A percentile compares a stretch with the other conserved stretches of the same genome.
phyloP scores from a whole-genome alignment of 1,140 invertebrate species.

The Orchesella cincta region DNA sequence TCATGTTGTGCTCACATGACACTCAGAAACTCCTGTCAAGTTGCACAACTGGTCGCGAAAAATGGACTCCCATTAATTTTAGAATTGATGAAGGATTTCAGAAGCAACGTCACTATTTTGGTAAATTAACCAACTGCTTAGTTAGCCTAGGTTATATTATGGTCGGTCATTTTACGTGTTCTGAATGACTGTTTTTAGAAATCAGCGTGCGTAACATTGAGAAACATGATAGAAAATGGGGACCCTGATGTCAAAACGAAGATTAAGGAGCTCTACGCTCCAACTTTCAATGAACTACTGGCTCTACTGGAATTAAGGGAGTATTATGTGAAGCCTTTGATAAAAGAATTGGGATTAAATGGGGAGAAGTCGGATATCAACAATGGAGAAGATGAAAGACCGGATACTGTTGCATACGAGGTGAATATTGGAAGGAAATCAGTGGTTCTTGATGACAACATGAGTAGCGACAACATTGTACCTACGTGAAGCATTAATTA shows the following conservation, averaged over 20 bases:
- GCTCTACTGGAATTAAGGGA: too few relatives aligned
- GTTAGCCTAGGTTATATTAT: neutral
- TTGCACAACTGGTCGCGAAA: neutral
- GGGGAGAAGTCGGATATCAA: too few relatives aligned
- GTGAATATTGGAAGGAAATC: too few relatives aligned
- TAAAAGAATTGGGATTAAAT: too few relatives aligned
- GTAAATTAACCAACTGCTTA: neutral
- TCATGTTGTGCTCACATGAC: constrained; percentile 11
- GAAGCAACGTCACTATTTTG: neutral
- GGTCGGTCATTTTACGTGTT: neutral
- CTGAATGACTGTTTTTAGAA: neutral
- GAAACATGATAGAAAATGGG: neutral
- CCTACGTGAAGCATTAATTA: too few relatives aligned
- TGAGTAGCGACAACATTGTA: too few relatives aligned
- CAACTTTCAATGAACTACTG: too few relatives aligned
- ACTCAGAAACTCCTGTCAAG: neutral
- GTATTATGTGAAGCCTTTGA: too few relatives aligned
- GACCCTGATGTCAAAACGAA: neutral
- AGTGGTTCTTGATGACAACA: too few relatives aligned
- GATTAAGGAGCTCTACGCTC: too few relatives aligned
- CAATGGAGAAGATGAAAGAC: too few relatives aligned
- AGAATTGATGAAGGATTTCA: neutral
- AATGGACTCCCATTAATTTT: neutral
- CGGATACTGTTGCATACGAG: too few relatives aligned
- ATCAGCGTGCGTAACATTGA: neutral